A percentile compares a stretch with the other conserved stretches of the same genome.
Conservation (phyloP, 2,113 vertebrate genomes). For the Tachuris rubrigastra region DNA sequence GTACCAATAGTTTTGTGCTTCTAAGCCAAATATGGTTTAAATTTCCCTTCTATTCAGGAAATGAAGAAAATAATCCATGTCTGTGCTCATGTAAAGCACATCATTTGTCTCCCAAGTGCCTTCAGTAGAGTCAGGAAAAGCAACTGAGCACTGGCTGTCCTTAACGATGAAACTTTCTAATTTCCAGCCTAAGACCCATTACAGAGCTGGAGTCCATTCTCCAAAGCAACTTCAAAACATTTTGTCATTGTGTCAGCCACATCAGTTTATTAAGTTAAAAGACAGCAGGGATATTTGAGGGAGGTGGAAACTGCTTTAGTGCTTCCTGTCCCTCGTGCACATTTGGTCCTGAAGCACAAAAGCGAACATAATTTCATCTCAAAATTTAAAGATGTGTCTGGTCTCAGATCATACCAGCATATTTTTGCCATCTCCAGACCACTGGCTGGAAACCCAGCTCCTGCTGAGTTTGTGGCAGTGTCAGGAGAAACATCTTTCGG, state of each 20-base stretch:
- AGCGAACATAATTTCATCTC: background rate
- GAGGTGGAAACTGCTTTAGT: background rate
- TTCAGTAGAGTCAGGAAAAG: background rate
- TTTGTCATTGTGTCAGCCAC: background rate
- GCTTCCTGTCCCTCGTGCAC: background rate
- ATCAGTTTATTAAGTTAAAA: background rate
- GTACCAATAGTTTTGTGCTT: slow-evolving; percentile 3
- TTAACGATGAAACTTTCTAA: background rate
- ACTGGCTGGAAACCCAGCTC: background rate
- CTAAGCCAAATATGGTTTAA: slow-evolving; percentile 31
- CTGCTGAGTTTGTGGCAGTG: background rate
- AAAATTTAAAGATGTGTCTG: background rate
- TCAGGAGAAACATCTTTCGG: rapidly evolving
- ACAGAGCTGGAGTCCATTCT: background rate
- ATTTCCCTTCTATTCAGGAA: slow-evolving; percentile 45
- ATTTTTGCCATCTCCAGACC: background rate
- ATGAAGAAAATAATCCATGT: slow-evolving; percentile 39
- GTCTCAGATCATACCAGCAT: rapidly evolving
- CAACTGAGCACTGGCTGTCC: background rate
- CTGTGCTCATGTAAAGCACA: slow-evolving; percentile 22
- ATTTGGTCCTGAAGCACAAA: background rate
- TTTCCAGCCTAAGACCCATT: background rate
- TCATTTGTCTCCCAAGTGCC: slow-evolving; percentile 27
- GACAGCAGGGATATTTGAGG: background rate
- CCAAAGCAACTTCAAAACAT: background rate